A percentile compares a stretch with the other conserved stretches of the same genome.
Conservation (phyloP, 2,797 vertebrate genomes). For the Aselliscus stoliczkanus region DNA sequence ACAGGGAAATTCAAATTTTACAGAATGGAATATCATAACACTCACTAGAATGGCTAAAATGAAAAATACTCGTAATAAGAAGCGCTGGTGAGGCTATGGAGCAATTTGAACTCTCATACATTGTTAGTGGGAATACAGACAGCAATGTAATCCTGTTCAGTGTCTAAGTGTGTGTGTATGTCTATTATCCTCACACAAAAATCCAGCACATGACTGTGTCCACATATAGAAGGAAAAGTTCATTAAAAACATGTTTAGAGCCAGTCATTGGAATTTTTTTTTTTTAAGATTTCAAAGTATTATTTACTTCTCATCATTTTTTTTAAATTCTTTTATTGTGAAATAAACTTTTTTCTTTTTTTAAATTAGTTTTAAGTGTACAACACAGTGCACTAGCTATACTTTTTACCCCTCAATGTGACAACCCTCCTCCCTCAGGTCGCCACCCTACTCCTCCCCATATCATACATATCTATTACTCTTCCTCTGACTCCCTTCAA, state of each 20-base stretch:
- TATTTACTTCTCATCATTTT: too few relatives aligned
- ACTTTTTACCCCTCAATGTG: too few relatives aligned
- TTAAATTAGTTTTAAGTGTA: too few relatives aligned
- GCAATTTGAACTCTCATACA: neutral
- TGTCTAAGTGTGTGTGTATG: neutral
- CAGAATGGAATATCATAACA: neutral
- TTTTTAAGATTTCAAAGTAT: too few relatives aligned
- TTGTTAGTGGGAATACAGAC: neutral
- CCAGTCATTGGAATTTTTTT: neutral
- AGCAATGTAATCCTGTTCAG: neutral
- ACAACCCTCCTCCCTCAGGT: too few relatives aligned
- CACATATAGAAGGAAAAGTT: neutral
- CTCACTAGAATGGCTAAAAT: neutral
- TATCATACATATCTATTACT: too few relatives aligned
- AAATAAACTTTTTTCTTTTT: too few relatives aligned
- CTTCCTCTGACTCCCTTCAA: too few relatives aligned
- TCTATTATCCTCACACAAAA: neutral
- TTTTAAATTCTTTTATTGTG: too few relatives aligned
- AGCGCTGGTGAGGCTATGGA: neutral
- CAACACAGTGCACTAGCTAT: too few relatives aligned
- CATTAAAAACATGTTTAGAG: neutral
- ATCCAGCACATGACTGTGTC: neutral
- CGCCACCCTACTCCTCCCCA: too few relatives aligned
- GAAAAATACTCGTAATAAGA: neutral
- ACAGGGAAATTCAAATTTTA: neutral